Conservation (phyloP, 2,888 invertebrate species). For the Coremacera marginata region DNA sequence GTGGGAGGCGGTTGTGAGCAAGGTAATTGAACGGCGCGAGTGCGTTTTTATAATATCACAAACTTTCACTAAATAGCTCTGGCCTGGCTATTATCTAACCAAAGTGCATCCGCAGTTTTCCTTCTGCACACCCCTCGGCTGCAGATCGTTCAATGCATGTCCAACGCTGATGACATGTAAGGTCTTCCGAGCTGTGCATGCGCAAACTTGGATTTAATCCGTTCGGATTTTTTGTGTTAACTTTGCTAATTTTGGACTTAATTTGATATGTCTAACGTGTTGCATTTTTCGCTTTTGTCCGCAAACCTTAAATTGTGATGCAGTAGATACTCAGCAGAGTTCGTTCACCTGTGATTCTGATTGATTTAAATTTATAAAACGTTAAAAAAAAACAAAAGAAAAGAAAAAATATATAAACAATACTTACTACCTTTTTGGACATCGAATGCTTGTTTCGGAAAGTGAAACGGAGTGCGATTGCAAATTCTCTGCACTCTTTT, state of each 20-base stretch:
- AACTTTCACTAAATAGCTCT: constrained; percentile 21
- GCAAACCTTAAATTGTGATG: not conserved
- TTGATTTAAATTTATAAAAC: constrained; percentile 15
- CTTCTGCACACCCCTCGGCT: constrained; percentile 7
- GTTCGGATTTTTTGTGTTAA: not conserved
- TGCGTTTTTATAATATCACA: not conserved
- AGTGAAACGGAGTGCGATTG: not conserved
- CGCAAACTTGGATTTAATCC: not conserved
- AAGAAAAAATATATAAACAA: not conserved
- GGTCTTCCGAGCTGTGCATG: not conserved
- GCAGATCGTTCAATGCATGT: not conserved
- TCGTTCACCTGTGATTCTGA: constrained; percentile 29
- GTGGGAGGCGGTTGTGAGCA: not conserved
- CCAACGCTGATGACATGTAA: not conserved
- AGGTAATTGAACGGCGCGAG: constrained; percentile 11
- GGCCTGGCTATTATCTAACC: constrained; percentile 8
- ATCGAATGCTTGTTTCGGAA: not conserved
- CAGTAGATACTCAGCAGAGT: not conserved
- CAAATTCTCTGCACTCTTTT: not conserved
- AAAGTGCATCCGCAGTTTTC: constrained; percentile 26
- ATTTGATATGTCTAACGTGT: constrained; percentile 12
- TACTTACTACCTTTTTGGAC: not conserved
- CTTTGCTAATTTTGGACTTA: constrained; percentile 2
- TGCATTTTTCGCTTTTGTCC: not conserved
- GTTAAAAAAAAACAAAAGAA: not conserved